Evolutionary conservation across 2,888 invertebrate species (phyloP).

Genomic region (Drosophila anceps): DNA sequence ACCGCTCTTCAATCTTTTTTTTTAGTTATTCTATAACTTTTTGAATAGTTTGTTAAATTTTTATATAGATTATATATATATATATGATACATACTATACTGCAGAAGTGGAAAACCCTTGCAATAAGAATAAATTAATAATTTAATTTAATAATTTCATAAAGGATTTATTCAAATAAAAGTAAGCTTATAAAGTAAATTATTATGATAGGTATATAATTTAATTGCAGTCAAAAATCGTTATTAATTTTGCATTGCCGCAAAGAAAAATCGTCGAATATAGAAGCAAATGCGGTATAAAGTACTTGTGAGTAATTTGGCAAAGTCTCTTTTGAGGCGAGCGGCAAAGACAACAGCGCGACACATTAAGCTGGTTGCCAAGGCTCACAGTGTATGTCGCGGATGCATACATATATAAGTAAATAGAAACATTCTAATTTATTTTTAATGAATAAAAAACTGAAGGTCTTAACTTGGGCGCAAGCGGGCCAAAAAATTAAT

Average conservation of each 20-base stretch:
- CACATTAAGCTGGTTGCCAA: conserved; percentile 23
- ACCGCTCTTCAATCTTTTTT: background rate
- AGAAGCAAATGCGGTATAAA: conserved; percentile 8
- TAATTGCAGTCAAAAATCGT: background rate
- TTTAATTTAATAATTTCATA: too few relatives aligned
- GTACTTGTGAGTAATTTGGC: conserved; percentile 20
- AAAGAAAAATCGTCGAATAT: background rate
- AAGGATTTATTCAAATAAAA: background rate
- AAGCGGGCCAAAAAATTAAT: conserved; percentile 68
- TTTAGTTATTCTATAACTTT: background rate
- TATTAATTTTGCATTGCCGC: background rate
- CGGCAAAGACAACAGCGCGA: background rate
- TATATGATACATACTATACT: too few relatives aligned
- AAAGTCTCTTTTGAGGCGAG: conserved; percentile 14
- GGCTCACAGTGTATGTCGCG: conserved; percentile 18
- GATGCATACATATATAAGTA: conserved; percentile 37
- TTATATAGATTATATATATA: too few relatives aligned
- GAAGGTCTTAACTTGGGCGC: conserved; percentile 61
- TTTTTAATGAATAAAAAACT: conserved; percentile 72
- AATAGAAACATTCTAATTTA: conserved; percentile 69
- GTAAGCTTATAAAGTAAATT: background rate
- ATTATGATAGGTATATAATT: background rate
- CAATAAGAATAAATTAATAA: too few relatives aligned
- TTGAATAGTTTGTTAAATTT: background rate
- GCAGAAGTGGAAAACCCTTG: too few relatives aligned